Evolutionary conservation across 2,888 invertebrate species (phyloP), one percentile per base, ranked within the genome.

Genomic region (Dyspetes luteomarginatus): DNA sequence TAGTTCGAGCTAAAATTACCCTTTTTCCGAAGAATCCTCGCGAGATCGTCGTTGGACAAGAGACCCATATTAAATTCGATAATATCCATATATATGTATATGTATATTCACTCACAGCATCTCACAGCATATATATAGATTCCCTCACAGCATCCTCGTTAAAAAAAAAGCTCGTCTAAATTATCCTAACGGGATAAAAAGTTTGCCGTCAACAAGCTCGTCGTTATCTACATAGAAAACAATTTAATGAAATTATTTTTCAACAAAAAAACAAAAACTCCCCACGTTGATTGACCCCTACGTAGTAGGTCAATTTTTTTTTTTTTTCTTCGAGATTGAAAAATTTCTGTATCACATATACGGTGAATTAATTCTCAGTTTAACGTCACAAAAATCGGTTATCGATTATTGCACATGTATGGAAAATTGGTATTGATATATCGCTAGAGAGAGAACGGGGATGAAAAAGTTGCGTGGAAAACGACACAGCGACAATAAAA

Each of bases 51-150:
- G 30, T 68, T 41, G 64, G 56, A 73, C 68, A 36, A 43, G 77
- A 64, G 56, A 52, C 65, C 43, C 76, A 73, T 77, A 50, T 77
- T 69, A 56, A 77, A 81, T 69, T 77, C 68, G 50, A 77, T 81
- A 48, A 50, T 58, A 56, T 26, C 5, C 43, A 15, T 28, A 56
- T 48, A n/a, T 24, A 26, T n/a, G n/a, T n/a, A n/a, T n/a, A n/a
- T n/a, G n/a, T n/a, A n/a, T n/a, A n/a, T n/a, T n/a, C n/a, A n/a
- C n/a, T n/a, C n/a, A n/a, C n/a, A n/a, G n/a, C n/a, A n/a, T n/a
- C n/a, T n/a, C n/a, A n/a, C n/a, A n/a, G n/a, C n/a, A n/a, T n/a
- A n/a, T n/a, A n/a, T n/a, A n/a, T n/a, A n/a, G n/a, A n/a, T 15
- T 19, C 5, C 26, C n/a, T n/a, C 24, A 43, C 52, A 4, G 3